Conservation (phyloP, 2,888 invertebrate genomes). For the Drosophila mimica region DNA sequence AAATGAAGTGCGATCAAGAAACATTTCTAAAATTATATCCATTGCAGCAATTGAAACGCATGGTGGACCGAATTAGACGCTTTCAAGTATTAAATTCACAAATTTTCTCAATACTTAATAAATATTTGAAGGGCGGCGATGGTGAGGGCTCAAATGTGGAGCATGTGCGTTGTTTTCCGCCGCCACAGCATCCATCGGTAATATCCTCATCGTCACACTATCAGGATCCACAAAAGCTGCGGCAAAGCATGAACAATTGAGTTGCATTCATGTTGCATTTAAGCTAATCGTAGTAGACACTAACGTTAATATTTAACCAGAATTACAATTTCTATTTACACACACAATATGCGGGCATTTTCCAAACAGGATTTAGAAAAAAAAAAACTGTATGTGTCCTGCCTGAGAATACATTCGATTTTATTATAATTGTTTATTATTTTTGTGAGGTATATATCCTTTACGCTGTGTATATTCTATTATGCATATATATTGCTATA, state of each 20-base stretch:
- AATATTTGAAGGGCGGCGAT: slow-evolving; percentile 95
- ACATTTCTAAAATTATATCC: neutral
- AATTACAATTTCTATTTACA: slow-evolving; percentile 31
- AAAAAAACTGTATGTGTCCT: neutral
- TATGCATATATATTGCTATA: slow-evolving; percentile 45
- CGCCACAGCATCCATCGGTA: slow-evolving; percentile 92
- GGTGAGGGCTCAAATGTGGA: slow-evolving; percentile 95
- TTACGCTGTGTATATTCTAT: slow-evolving; percentile 54
- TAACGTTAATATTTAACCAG: slow-evolving; percentile 55
- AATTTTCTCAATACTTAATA: slow-evolving; percentile 97
- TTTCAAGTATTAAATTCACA: slow-evolving; percentile 99
- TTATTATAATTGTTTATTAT: slow-evolving; percentile 58
- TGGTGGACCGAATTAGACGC: slow-evolving; percentile 98
- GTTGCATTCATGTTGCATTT: slow-evolving; percentile 47
- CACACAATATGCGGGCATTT: slow-evolving; percentile 38
- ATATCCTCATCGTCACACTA: slow-evolving; percentile 86
- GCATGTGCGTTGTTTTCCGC: slow-evolving; percentile 98
- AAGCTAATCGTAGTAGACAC: slow-evolving; percentile 50
- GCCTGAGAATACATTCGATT: slow-evolving; percentile 63
- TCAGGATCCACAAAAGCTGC: slow-evolving; percentile 87
- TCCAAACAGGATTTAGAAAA: slow-evolving; percentile 2
- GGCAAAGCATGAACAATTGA: slow-evolving; percentile 85
- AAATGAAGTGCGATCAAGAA: neutral
- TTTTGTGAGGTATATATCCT: slow-evolving; percentile 28
- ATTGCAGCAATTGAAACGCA: slow-evolving; percentile 94